phyloP scores from a whole-genome alignment of 2,888 invertebrate genomes.

The Hecatera dysodea region DNA sequence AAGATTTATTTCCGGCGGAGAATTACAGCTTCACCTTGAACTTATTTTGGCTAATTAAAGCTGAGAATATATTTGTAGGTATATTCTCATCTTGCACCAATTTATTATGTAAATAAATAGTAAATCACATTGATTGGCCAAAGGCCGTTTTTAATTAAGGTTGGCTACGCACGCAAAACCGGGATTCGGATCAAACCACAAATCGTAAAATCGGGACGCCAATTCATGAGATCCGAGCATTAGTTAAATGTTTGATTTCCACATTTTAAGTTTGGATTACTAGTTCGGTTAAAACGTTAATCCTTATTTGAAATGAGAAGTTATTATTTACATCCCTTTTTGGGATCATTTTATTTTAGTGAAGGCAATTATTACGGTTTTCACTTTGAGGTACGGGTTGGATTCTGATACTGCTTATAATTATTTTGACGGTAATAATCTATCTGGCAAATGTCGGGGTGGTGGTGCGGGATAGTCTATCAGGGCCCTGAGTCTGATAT shows the following conservation, averaged over 20 bases:
- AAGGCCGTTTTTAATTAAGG: conserved; percentile 65
- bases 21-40: conserved; percentile 22
- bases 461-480: background rate
- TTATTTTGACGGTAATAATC: background rate
- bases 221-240: conserved; percentile 47
- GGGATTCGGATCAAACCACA: conserved; percentile 48
- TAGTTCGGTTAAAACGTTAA: conserved; percentile 36
- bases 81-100: conserved; percentile 49
- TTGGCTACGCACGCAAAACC: conserved; percentile 58
- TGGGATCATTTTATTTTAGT: conserved; percentile 23
- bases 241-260: conserved; percentile 58
- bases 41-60: conserved; percentile 32
- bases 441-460: background rate
- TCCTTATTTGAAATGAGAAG: conserved; percentile 33
- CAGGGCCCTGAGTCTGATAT: too few relatives aligned
- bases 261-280: conserved; percentile 44
- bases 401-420: background rate
- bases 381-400: background rate
- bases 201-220: conserved; percentile 55
- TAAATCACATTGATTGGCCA: conserved; percentile 52
- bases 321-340: conserved; percentile 44
- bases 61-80: too few relatives aligned
- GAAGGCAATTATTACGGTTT: conserved; percentile 18
- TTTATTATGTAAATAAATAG: conserved; percentile 61
- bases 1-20: conserved; percentile 32